These are phyloP conservation scores for Lucilia sericata DNA, from an alignment of 1,140 invertebrate species.

Conservation along the genomic window DNA sequence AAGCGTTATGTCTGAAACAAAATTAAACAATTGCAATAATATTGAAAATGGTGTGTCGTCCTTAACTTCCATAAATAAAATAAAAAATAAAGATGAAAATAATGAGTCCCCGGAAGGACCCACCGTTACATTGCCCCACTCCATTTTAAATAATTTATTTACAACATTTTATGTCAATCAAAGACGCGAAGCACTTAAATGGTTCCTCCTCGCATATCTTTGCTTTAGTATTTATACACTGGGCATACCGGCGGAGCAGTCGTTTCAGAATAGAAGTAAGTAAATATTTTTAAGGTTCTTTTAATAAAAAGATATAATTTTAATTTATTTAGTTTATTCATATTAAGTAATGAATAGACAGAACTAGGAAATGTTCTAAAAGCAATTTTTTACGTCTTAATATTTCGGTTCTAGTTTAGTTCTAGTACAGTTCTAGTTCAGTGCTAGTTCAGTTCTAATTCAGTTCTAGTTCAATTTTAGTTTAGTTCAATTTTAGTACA, in stretches of 20 bases:
- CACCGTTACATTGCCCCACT: constrained; percentile 69
- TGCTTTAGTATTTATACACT: constrained; percentile 78
- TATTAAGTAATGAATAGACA: too few species aligned
- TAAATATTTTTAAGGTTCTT: constrained; percentile 7
- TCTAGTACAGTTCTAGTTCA: too few species aligned
- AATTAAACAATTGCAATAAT: constrained; percentile 52
- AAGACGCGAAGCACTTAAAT: constrained; percentile 80
- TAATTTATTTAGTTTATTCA: too few species aligned
- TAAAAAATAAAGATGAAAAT: background rate
- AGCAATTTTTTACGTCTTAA: too few species aligned
- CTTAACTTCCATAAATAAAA: constrained; percentile 17
- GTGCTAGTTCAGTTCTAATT: too few species aligned
- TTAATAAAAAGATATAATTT: too few species aligned
- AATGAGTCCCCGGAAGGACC: constrained; percentile 37
- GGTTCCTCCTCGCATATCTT: constrained; percentile 78
- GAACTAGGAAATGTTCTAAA: too few species aligned
- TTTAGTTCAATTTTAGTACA: too few species aligned
- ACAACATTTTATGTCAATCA: constrained; percentile 81
- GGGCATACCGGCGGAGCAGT: constrained; percentile 72
- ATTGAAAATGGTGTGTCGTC: constrained; percentile 55
- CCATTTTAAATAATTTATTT: constrained; percentile 80
- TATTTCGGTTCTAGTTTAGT: too few species aligned
- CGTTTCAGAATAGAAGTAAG: constrained; percentile 56
- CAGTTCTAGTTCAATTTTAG: too few species aligned
- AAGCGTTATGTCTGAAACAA: constrained; percentile 54